Conservation (phyloP, 2,113 vertebrate genomes). For the Daubentonia madagascariensis region DNA sequence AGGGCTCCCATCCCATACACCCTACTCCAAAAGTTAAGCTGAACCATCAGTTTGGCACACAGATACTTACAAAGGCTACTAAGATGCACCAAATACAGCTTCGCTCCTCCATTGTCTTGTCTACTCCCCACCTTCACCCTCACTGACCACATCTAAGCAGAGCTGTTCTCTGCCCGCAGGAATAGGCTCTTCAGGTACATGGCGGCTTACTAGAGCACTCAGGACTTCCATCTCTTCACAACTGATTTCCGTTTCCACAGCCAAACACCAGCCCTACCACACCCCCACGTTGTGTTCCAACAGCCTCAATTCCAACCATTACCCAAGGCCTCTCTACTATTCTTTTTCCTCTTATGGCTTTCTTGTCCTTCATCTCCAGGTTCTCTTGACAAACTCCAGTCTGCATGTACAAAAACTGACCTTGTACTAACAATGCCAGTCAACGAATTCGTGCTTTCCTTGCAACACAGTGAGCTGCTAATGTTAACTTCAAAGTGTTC, state of each 20-base stretch:
- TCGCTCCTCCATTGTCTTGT: background rate
- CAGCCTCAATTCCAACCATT: background rate
- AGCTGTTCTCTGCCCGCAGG: background rate
- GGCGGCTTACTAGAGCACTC: background rate
- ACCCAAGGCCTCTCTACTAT: background rate
- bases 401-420: background rate
- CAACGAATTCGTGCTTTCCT: background rate
- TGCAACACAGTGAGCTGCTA: background rate
- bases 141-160: background rate
- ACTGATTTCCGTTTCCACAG: background rate
- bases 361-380: background rate
- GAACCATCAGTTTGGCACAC: background rate
- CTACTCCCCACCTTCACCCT: background rate
- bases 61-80: background rate
- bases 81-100: background rate
- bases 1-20: background rate
- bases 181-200: background rate
- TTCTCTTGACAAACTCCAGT: background rate
- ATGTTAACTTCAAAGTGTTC: background rate
- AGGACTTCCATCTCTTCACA: background rate
- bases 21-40: background rate
- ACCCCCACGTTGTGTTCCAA: background rate
- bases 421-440: background rate
- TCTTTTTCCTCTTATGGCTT: background rate
- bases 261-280: background rate